phyloP scores from a whole-genome alignment of 2,888 invertebrate species.

The Sisyra nigra region DNA sequence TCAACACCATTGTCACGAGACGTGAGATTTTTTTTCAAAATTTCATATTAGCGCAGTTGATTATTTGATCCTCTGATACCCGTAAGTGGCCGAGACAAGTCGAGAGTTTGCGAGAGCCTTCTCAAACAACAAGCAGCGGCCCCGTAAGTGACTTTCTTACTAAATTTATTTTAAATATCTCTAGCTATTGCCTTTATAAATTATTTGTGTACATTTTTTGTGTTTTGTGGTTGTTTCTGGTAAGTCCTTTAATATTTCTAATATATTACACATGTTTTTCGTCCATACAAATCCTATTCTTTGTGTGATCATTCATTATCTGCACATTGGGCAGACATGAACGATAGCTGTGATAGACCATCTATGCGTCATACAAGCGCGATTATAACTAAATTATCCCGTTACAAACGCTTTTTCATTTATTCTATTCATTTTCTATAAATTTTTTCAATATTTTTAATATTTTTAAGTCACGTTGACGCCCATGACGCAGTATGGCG shows the following conservation, averaged over 20 bases:
- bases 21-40: too few relatives aligned
- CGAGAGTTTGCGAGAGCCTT: conserved; percentile 9
- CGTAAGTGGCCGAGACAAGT: conserved; percentile 6
- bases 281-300: too few relatives aligned
- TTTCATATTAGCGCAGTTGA: too few relatives aligned
- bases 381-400: neutral
- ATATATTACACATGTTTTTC: too few relatives aligned
- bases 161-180: conserved; percentile 6
- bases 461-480: conserved; percentile 2
- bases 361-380: conserved; percentile 1
- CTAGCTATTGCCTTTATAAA: neutral
- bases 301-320: neutral
- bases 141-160: conserved; percentile 9
- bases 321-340: too few relatives aligned
- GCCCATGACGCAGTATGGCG: conserved; percentile 6
- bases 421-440: too few relatives aligned
- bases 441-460: neutral
- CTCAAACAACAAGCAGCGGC: conserved; percentile 10
- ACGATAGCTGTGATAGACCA: neutral
- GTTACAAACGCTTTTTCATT: neutral
- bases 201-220: conserved; percentile 6
- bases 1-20: too few relatives aligned
- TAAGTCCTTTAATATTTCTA: conserved; percentile 3
- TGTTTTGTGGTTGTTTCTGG: conserved; percentile 5
- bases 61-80: too few relatives aligned